phyloP scores from a whole-genome alignment of 2,888 invertebrate species.

The Perdita meconis region DNA sequence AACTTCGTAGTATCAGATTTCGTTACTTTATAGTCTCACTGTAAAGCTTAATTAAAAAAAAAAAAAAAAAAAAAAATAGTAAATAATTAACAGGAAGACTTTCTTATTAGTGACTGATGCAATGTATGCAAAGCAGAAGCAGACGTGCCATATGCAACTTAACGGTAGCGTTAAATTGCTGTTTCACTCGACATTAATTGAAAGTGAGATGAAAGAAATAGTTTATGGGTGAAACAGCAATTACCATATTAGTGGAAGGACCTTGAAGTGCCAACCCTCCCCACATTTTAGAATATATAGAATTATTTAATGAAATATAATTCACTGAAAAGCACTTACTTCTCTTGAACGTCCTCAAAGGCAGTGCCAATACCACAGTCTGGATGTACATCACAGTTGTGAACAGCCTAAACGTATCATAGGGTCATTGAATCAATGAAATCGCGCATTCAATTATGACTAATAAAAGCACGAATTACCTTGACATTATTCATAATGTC shows the following conservation, averaged over 20 bases:
- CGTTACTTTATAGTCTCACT: background rate
- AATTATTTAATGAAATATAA: constrained; percentile 18
- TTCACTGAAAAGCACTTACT: constrained; percentile 76
- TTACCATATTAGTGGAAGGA: constrained; percentile 73
- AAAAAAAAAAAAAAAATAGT: background rate
- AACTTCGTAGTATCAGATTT: too few relatives aligned
- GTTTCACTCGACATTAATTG: constrained; percentile 47
- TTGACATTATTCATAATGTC: constrained; percentile 91
- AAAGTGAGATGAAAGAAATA: background rate
- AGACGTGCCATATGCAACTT: constrained; percentile 73
- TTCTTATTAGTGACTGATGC: constrained; percentile 19
- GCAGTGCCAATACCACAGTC: constrained; percentile 86
- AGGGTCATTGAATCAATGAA: constrained; percentile 23
- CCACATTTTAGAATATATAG: constrained; percentile 47
- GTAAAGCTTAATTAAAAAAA: background rate
- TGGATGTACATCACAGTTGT: constrained; percentile 86
- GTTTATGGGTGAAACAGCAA: constrained; percentile 63
- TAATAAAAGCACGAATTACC: constrained; percentile 64
- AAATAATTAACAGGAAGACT: too few relatives aligned
- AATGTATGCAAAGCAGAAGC: constrained; percentile 70
- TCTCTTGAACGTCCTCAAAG: constrained; percentile 85
- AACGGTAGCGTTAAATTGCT: constrained; percentile 56
- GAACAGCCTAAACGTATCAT: constrained; percentile 80
- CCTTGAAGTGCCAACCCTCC: constrained; percentile 68
- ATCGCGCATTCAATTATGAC: background rate